Percentiles rank a stretch among this genome's conserved stretches.
Conservation (phyloP, 2,113 vertebrate genomes). For the Scortum barcoo region DNA sequence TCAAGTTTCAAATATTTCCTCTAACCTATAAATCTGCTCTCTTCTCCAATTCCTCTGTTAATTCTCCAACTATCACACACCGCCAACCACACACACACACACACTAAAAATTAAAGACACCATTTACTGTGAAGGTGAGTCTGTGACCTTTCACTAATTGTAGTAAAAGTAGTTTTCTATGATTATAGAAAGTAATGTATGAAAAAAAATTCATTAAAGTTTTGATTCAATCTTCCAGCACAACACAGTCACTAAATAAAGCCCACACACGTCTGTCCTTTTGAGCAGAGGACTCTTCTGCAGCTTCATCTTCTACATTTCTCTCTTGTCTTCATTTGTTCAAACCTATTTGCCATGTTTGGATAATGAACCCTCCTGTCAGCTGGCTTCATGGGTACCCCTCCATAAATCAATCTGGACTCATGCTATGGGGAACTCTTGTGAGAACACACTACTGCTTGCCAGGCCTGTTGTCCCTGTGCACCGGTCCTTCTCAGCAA, state of each 20-base stretch:
- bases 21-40: neutral
- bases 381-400: conserved; percentile 26
- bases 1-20: too few species aligned
- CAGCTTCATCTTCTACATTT: neutral
- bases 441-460: conserved; percentile 3
- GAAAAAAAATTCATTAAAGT: too few species aligned
- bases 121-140: too few species aligned
- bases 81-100: too few species aligned
- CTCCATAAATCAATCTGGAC: conserved; percentile 23
- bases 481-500: conserved; percentile 24
- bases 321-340: neutral
- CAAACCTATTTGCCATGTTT: conserved; percentile 10
- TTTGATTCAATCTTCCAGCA: neutral
- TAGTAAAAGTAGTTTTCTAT: too few species aligned
- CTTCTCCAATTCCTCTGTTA: too few species aligned
- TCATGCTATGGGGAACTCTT: conserved; percentile 2
- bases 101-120: too few species aligned
- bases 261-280: neutral
- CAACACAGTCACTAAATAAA: neutral
- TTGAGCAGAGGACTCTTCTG: neutral
- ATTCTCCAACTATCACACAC: too few species aligned
- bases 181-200: too few species aligned
- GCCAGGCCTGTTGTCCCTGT: conserved; percentile 38
- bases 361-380: conserved; percentile 28
- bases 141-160: neutral